Percentiles rank a stretch among this genome's conserved stretches.
phyloP scores from a whole-genome alignment of 2,113 vertebrate species.

The Pristiophorus japonicus region DNA sequence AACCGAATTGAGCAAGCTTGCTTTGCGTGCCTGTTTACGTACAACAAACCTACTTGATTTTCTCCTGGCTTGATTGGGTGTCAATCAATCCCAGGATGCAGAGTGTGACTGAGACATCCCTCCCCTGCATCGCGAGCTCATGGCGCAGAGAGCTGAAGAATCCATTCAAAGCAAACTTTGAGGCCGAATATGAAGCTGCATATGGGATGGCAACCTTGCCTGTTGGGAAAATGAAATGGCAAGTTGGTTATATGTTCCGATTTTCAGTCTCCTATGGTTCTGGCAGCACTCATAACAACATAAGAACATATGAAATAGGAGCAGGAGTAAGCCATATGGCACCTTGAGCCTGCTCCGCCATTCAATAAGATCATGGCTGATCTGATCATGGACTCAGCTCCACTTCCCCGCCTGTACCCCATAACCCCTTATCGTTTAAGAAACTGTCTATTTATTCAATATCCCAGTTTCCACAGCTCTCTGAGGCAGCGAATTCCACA shows the following conservation, averaged over 20 bases:
- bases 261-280: neutral
- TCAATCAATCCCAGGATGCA: slow-evolving; percentile 74
- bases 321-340: no score
- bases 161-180: slow-evolving; percentile 75
- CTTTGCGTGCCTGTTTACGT: neutral
- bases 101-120: slow-evolving; percentile 64
- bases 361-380: no score
- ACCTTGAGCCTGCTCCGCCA: no score
- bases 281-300: no score
- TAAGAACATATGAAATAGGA: no score
- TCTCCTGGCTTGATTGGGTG: slow-evolving; percentile 57
- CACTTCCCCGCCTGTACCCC: no score
- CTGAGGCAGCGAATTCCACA: no score
- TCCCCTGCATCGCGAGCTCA: slow-evolving; percentile 69
- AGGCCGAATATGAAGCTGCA: slow-evolving; percentile 62
- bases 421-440: no score
- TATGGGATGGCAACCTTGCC: slow-evolving; percentile 64
- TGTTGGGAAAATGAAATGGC: slow-evolving; percentile 42
- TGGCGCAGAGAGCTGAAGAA: slow-evolving; percentile 69
- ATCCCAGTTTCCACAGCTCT: no score
- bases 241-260: neutral
- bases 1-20: neutral
- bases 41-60: slow-evolving; percentile 56
- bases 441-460: no score
- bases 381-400: no score